These are phyloP conservation scores for Enteromius thamalakanensis DNA, from an alignment of 2,797 vertebrate genomes.

Conservation along the genomic window DNA sequence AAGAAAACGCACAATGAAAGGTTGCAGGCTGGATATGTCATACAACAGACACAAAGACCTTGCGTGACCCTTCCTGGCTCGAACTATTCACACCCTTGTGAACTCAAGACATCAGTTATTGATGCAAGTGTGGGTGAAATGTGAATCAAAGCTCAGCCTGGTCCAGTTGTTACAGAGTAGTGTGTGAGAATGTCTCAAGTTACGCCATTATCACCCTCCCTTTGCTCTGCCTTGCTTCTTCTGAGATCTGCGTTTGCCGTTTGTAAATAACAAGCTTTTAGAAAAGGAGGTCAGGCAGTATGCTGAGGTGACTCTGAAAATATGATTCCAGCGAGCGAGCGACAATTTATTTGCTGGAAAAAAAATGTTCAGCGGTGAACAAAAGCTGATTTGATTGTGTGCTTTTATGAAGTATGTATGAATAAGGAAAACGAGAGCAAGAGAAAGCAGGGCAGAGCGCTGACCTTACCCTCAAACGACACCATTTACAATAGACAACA, in stretches of 20 bases:
- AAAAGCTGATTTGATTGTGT: constrained; percentile 3
- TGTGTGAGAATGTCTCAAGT: constrained; percentile 2
- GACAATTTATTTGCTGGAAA: constrained; percentile 22
- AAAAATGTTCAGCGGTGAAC: constrained; percentile 5
- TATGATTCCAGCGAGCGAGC: constrained; percentile 1
- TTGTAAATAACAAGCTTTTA: constrained; percentile 36
- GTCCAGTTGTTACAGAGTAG: background rate
- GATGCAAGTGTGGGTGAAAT: constrained; percentile 1
- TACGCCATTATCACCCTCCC: background rate
- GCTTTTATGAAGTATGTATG: constrained; percentile 7
- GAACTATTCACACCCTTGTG: background rate
- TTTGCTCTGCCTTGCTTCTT: background rate
- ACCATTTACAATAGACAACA: constrained; percentile 4
- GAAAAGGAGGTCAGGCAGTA: constrained; percentile 32
- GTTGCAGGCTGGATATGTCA: background rate
- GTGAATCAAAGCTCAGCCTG: constrained; percentile 2
- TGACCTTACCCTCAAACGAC: background rate
- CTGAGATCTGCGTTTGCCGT: background rate
- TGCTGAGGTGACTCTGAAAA: constrained; percentile 15
- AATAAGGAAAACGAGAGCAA: constrained; percentile 16
- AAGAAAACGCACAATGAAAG: too few relatives aligned
- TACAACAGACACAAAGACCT: background rate
- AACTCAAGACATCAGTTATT: constrained; percentile 3
- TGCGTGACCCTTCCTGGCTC: background rate
- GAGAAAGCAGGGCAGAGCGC: background rate